phyloP scores from a whole-genome alignment of 2,113 vertebrate species.

The Myotis brandtii region DNA sequence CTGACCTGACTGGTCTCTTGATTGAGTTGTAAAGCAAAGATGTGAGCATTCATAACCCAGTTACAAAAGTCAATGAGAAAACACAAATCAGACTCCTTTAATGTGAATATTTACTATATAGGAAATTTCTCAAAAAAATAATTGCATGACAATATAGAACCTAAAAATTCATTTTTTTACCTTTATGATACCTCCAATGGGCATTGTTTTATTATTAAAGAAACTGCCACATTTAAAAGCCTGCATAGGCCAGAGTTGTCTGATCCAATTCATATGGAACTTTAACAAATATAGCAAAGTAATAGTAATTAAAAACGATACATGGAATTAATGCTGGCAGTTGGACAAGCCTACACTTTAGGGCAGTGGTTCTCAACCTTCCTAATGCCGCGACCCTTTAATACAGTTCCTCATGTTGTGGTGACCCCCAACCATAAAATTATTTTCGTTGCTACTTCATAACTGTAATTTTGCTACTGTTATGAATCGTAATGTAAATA shows the following conservation, averaged over 20 bases:
- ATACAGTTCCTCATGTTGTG: too few relatives aligned
- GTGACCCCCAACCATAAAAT: too few relatives aligned
- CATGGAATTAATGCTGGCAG: not conserved
- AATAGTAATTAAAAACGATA: not conserved
- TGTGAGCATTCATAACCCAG: not conserved
- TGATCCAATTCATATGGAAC: not conserved
- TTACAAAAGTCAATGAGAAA: constrained; percentile 41
- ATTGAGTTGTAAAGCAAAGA: not conserved
- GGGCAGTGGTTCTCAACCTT: too few relatives aligned
- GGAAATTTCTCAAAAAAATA: not conserved
- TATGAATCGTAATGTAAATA: too few relatives aligned
- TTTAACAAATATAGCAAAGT: not conserved
- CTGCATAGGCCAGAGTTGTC: not conserved
- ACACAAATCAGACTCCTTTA: constrained; percentile 6
- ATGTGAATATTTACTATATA: not conserved
- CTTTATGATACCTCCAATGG: not conserved
- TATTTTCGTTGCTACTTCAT: too few relatives aligned
- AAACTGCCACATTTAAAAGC: not conserved
- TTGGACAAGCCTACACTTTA: not conserved
- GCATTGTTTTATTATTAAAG: not conserved
- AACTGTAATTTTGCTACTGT: too few relatives aligned
- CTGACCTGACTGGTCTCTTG: not conserved
- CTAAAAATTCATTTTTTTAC: constrained; percentile 27
- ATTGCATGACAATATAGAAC: not conserved
- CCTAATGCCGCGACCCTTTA: too few relatives aligned